Conservation (phyloP, 2,113 vertebrate species). For the Triplophysa rosa region DNA sequence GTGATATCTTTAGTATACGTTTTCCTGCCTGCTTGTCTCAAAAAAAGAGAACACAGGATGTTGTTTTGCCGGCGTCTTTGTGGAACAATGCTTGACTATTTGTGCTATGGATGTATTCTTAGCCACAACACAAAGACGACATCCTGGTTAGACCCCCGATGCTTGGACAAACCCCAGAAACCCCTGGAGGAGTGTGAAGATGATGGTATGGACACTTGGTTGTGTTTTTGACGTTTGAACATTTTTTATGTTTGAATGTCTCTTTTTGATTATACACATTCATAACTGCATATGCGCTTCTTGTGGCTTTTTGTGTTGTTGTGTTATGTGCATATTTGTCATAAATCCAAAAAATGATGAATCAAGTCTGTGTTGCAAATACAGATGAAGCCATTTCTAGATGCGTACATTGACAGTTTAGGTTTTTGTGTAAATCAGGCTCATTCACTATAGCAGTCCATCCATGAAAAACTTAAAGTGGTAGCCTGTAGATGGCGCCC, state of each 20-base stretch:
- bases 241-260: not conserved
- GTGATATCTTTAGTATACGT: conserved; percentile 15
- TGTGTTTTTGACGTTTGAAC: not conserved
- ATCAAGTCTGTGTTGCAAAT: not conserved
- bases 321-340: not conserved
- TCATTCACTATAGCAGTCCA: not conserved
- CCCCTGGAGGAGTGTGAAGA: conserved; percentile 99
- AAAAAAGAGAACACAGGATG: conserved; percentile 27
- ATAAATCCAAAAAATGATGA: not conserved
- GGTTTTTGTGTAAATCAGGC: not conserved
- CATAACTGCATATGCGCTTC: not conserved
- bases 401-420: not conserved
- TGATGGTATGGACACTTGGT: conserved; percentile 81
- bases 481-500: conserved; percentile 66
- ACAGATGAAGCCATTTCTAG: not conserved
- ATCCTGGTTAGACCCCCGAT: conserved; percentile 99
- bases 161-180: conserved; percentile 98
- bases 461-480: not conserved
- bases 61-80: conserved; percentile 14
- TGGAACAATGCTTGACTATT: conserved; percentile 16
- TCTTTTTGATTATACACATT: conserved; percentile 13
- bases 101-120: conserved; percentile 54
- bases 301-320: not conserved
- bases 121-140: conserved; percentile 99
- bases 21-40: conserved; percentile 3